These are phyloP conservation scores for Pangasius djambal DNA, from an alignment of 2,797 vertebrate genomes.

Conservation along the genomic window DNA sequence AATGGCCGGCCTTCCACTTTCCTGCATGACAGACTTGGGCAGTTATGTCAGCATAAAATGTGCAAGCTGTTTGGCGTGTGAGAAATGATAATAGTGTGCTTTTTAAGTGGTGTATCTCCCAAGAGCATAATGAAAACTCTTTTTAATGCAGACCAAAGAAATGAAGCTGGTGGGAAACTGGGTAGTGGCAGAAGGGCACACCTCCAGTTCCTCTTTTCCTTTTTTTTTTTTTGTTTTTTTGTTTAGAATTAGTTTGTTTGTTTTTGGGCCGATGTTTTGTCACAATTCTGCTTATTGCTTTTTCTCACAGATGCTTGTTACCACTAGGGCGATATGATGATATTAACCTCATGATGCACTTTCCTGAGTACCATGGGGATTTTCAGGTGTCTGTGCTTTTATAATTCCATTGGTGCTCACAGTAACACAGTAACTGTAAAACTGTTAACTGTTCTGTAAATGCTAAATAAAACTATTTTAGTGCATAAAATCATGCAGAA, in stretches of 20 bases:
- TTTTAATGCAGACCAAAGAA: constrained; percentile 72
- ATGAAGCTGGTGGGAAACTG: constrained; percentile 22
- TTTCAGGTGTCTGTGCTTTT: background rate
- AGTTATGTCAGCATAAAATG: constrained; percentile 82
- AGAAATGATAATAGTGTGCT: constrained; percentile 84
- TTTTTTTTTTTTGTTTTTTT: background rate
- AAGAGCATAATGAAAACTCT: constrained; percentile 81
- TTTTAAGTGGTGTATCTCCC: constrained; percentile 83
- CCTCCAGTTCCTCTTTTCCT: background rate
- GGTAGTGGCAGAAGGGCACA: constrained; percentile 1
- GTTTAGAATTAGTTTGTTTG: background rate
- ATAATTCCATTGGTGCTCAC: background rate
- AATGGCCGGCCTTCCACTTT: constrained; percentile 77
- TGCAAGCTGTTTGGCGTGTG: constrained; percentile 75
- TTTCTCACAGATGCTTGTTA: background rate
- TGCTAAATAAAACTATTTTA: background rate
- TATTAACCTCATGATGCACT: background rate
- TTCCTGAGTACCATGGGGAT: background rate
- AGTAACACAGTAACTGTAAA: background rate
- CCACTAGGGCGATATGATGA: background rate
- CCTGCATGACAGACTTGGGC: constrained; percentile 80
- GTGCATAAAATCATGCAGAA: background rate
- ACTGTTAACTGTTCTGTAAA: background rate
- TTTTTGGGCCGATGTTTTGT: background rate
- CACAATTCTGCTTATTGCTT: background rate